phyloP scores from a whole-genome alignment of 2,797 vertebrate genomes.

The Aphelocoma californica region DNA sequence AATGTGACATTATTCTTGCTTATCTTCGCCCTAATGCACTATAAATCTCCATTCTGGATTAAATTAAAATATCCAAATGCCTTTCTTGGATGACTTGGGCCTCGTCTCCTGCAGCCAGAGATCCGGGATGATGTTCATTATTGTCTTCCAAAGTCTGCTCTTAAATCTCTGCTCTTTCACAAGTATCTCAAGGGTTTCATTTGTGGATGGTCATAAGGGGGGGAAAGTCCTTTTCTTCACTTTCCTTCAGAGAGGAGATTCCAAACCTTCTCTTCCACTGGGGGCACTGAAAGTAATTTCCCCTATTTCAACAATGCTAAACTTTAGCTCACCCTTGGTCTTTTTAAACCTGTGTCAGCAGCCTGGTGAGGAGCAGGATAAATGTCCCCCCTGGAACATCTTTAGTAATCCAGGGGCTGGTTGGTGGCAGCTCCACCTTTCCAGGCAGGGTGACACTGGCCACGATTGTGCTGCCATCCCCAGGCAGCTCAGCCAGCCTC shows the following conservation, averaged over 20 bases:
- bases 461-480: background rate
- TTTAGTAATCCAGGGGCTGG: background rate
- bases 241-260: background rate
- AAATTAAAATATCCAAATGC: slow-evolving; percentile 67
- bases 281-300: background rate
- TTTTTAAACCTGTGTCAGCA: background rate
- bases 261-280: background rate
- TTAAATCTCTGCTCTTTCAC: slow-evolving; percentile 40
- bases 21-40: slow-evolving; percentile 45
- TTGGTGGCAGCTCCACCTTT: background rate
- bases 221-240: background rate
- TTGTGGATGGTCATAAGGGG: background rate
- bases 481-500: background rate
- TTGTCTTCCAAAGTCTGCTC: slow-evolving; percentile 54
- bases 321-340: background rate
- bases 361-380: background rate
- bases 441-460: background rate
- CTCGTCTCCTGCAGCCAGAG: slow-evolving; percentile 32
- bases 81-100: slow-evolving; percentile 61
- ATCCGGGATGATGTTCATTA: slow-evolving; percentile 40
- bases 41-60: slow-evolving; percentile 69
- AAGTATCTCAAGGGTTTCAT: slow-evolving; percentile 38
- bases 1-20: slow-evolving; percentile 66
- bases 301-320: background rate
- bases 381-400: background rate